Conservation (phyloP, 2,113 vertebrate genomes). For the Engraulis encrasicolus region DNA sequence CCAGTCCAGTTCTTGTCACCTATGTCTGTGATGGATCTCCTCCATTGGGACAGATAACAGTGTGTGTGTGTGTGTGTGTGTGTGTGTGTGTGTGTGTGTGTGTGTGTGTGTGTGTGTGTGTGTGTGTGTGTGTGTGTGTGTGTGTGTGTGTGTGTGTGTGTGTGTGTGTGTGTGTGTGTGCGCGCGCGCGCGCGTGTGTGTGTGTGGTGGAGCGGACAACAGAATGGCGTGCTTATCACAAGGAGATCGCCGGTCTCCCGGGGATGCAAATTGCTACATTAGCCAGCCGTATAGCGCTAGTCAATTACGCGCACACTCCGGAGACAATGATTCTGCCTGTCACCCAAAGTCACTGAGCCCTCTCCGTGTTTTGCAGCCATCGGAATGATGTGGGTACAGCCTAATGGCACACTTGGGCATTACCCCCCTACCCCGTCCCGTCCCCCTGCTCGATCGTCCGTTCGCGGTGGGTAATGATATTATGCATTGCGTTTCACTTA, state of each 20-base stretch:
- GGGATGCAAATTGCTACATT: conserved; percentile 48
- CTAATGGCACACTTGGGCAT: not conserved
- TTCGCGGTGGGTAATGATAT: not conserved
- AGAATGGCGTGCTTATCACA: conserved; percentile 39
- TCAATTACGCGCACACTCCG: conserved; percentile 41
- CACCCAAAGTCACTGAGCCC: conserved; percentile 14
- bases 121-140: too few species aligned
- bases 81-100: too few species aligned
- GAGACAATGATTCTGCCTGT: conserved; percentile 25
- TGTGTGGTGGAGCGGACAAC: conserved; percentile 12
- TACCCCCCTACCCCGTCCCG: not conserved
- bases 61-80: too few species aligned
- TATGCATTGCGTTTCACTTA: too few species aligned
- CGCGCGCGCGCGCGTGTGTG: too few species aligned
- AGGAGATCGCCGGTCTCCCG: conserved; percentile 34
- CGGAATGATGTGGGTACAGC: conserved; percentile 7
- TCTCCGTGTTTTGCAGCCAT: not conserved
- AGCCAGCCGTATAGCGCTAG: conserved; percentile 38
- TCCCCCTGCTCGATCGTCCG: too few species aligned
- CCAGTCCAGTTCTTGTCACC: conserved; percentile 25
- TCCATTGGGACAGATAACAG: conserved; percentile 28
- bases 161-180: too few species aligned
- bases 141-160: too few species aligned
- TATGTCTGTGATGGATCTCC: conserved; percentile 35
- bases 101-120: too few species aligned